Percentiles rank a stretch among this genome's conserved stretches.
phyloP scores from a whole-genome alignment of 2,113 vertebrate genomes.

The Seriola quinqueradiata region DNA sequence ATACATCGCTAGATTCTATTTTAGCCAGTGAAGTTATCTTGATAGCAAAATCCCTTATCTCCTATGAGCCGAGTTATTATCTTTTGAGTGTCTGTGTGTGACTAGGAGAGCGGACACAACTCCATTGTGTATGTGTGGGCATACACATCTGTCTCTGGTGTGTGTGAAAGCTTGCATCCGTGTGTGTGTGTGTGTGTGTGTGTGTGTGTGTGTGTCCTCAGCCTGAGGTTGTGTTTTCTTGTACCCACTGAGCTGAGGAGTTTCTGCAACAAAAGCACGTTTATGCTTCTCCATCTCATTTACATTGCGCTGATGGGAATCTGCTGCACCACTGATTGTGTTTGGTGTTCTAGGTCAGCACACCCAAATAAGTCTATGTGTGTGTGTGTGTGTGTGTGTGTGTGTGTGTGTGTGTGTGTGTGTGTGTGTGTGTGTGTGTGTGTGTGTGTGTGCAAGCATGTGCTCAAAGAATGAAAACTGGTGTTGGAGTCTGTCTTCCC shows the following conservation, averaged over 20 bases:
- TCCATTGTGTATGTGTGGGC: slow-evolving; percentile 7
- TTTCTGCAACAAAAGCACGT: slow-evolving; percentile 76
- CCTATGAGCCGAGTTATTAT: slow-evolving; percentile 51
- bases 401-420: slow-evolving; percentile 18
- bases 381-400: slow-evolving; percentile 16
- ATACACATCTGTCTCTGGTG: slow-evolving; percentile 2
- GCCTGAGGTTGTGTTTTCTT: slow-evolving; percentile 58
- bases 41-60: slow-evolving; percentile 49
- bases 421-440: slow-evolving; percentile 21
- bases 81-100: slow-evolving; percentile 38
- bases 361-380: slow-evolving; percentile 33
- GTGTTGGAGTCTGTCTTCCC: slow-evolving; percentile 18
- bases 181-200: slow-evolving; percentile 3
- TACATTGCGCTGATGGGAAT: slow-evolving; percentile 76
- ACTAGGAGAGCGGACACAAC: background rate
- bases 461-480: slow-evolving; percentile 7
- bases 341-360: slow-evolving; percentile 77
- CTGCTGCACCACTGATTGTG: slow-evolving; percentile 74
- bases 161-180: background rate
- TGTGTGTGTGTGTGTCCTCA: slow-evolving; percentile 8
- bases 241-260: slow-evolving; percentile 58
- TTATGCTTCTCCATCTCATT: slow-evolving; percentile 67
- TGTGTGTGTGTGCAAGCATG: background rate
- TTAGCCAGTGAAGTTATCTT: slow-evolving; percentile 54
- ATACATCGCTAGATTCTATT: slow-evolving; percentile 39